A percentile compares a stretch with the other conserved stretches of the same genome.
These are phyloP conservation scores for Phaedon cochleariae DNA, from an alignment of 2,888 invertebrate genomes.

Conservation along the genomic window DNA sequence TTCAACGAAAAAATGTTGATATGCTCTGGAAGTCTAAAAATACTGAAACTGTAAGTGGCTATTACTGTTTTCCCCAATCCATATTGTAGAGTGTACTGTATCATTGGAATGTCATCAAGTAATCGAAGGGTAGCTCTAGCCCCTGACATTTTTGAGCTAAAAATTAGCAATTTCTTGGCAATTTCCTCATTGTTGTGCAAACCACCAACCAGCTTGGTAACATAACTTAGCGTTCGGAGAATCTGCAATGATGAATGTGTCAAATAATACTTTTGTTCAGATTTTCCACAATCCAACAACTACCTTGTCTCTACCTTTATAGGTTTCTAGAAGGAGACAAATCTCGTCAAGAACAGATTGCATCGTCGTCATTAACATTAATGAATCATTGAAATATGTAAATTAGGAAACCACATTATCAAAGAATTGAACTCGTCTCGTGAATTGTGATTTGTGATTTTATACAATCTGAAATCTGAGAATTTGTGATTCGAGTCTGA, in stretches of 20 bases:
- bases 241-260: conserved; percentile 64
- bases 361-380: conserved; percentile 6
- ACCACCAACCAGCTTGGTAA: conserved; percentile 76
- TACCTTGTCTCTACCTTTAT: conserved; percentile 88
- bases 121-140: conserved; percentile 81
- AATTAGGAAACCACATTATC: not conserved
- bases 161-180: conserved; percentile 67
- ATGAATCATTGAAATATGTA: not conserved
- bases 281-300: conserved; percentile 36
- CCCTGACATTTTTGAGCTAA: conserved; percentile 77
- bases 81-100: conserved; percentile 76
- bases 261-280: too few relatives aligned
- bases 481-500: too few relatives aligned
- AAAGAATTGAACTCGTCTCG: too few relatives aligned
- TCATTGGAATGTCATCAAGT: conserved; percentile 86
- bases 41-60: not conserved
- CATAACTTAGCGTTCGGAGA: conserved; percentile 80
- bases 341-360: conserved; percentile 60
- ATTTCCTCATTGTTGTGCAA: conserved; percentile 69
- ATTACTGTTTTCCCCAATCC: conserved; percentile 72
- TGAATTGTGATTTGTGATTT: too few relatives aligned
- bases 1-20: too few relatives aligned
- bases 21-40: conserved; percentile 1
- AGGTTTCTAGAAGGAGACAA: conserved; percentile 78
- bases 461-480: too few relatives aligned